Base-by-base conservation (phyloP, 2,113 vertebrate species). In the Psettodes erumei region DNA sequence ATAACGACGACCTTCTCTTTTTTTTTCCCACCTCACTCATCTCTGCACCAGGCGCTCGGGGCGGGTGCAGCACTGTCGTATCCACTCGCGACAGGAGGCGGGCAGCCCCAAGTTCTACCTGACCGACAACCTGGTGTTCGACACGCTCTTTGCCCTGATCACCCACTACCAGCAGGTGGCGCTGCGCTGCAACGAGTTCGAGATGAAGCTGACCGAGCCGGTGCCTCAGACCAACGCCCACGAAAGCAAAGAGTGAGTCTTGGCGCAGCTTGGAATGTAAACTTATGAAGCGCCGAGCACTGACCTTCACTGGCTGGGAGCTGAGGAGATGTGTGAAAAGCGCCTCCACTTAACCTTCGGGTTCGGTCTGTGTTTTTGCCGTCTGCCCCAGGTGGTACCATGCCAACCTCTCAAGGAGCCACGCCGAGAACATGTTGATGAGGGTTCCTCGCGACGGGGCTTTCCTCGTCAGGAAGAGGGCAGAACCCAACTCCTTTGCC, bases 341-440 rank as follows among this genome's bases (percentile, higher is more conserved):
- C n/a, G n/a, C 18, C 37, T 37, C 23, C 9, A 27, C 0, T 67
- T 1, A 47, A 28, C 2, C 18, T 28, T 4, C 1, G 5, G 2
- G 13, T 21, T 50, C 5, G 51, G 11, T 63, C 0, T 65, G 3
- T 47, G 53, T 62, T 35, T 51, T 58, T 0, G n/a, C 12, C 66
- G 27, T 84, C 66, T 61, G 1, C 71, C 5, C 0, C 74, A 99
- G 98, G 91, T 99, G 98, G 98, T 99, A 99, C 92, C 98, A 99
- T 0, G 96, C 97, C 30, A 98, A 89, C 93, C 94, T 99, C 27
- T 96, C 96, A 0, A 95, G 98, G 76, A 92, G 96, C 37, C 96
- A 98, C 10, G 98, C 98, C 0, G 98, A 99, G 86, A 98, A 98
- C 90, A 99, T 99, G 98, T 90, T 99, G 84, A 99, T 99, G 98